Base-by-base conservation (phyloP, 2,888 invertebrate species). In the Embidobia sp. region DNA sequence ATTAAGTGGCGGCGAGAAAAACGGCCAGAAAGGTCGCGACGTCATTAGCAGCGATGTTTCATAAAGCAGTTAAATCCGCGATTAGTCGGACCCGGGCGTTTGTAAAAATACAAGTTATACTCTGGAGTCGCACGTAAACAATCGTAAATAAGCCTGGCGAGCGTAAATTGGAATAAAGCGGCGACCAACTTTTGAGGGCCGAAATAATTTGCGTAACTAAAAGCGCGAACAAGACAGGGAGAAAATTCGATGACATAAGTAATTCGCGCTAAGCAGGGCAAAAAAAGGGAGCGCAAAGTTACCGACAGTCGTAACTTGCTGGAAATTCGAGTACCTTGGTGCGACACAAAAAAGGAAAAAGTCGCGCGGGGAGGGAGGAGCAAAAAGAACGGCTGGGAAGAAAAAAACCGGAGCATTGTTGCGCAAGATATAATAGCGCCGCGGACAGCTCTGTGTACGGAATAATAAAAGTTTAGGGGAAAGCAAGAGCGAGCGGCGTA, bases 401-500 rank as follows among this genome's bases (percentile, higher is more conserved):
- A 16, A 44, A 44, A 44, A 44, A 44, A 22, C 33, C 40, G 22
- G 51, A 69, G 73, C 73, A 79, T 75, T 75, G 80, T 79, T 63
- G 72, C 59, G 63, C 51, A 61, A 79, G 74, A 49, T 72, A 75
- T 79, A 79, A 81, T 79, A 80, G 79, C 63, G 35, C 33, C 67
- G 76, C 42, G 77, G 77, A 80, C 69, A 76, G 78, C 67, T 63
- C 67, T 40, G 67, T 72, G 61, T 55, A 51, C 67, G 66, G 73
- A 66, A 80, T 81, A 80, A 82, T 82, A 80, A 80, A 82, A 82
- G 80, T 82, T 82, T 77, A 67, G 72, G 73, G 70, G 57, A 53
- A 63, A 46, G 64, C 70, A 57, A 48, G 48, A 55, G 64, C 53
- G 67, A 59, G 27, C 31, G 55, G 57, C 61, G 78, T 80, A 78